phyloP scores from a whole-genome alignment of 1,140 invertebrate species.

The Dendroctonus ponderosae region DNA sequence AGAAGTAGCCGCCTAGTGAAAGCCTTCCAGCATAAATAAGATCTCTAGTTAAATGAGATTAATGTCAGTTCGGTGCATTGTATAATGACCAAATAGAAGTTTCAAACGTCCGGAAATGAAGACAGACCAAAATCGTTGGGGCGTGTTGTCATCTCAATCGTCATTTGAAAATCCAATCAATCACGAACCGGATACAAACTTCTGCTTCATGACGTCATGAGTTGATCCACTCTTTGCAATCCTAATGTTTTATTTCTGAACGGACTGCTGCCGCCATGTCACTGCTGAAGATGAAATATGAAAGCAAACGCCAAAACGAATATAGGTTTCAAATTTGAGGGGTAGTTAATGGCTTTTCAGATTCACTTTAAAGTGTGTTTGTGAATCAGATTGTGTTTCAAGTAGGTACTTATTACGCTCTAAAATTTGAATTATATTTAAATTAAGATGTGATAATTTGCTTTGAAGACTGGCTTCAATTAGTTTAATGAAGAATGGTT shows the following conservation, averaged over 20 bases:
- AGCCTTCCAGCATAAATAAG: too few relatives aligned
- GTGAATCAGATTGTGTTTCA: neutral
- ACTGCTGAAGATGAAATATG: slow-evolving; percentile 23
- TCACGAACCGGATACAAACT: slow-evolving; percentile 25
- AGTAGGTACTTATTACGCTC: too few relatives aligned
- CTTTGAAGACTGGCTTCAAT: too few relatives aligned
- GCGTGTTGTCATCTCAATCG: slow-evolving; percentile 26
- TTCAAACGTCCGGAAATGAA: neutral
- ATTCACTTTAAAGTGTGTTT: neutral
- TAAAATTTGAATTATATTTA: too few relatives aligned
- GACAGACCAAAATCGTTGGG: slow-evolving; percentile 21
- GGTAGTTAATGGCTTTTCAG: slow-evolving; percentile 15
- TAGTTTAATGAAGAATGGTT: too few relatives aligned
- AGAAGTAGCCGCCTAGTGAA: too few relatives aligned
- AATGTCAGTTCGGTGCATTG: too few relatives aligned
- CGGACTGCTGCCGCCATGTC: slow-evolving; percentile 22
- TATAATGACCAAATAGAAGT: neutral
- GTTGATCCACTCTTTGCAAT: slow-evolving; percentile 23
- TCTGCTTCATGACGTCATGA: slow-evolving; percentile 23
- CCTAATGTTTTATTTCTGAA: slow-evolving; percentile 26
- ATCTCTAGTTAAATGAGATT: too few relatives aligned
- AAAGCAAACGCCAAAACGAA: slow-evolving; percentile 15
- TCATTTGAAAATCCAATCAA: slow-evolving; percentile 28
- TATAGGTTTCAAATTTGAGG: slow-evolving; percentile 18
- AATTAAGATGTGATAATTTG: too few relatives aligned